Percentiles rank a stretch among this genome's conserved stretches.
phyloP scores from a whole-genome alignment of 1,140 invertebrate species.

The Ericerus pela region DNA sequence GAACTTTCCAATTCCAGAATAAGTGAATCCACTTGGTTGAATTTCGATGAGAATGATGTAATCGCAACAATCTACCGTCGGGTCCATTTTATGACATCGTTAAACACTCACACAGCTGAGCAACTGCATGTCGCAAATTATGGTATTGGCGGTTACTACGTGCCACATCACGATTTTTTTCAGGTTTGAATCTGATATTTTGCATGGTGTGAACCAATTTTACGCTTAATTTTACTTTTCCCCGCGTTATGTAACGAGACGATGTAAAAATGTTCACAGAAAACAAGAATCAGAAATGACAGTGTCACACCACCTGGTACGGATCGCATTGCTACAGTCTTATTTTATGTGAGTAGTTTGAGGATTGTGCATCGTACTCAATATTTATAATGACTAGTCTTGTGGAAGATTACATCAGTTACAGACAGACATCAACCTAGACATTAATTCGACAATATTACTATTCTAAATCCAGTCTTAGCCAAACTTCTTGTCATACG shows the following conservation, averaged over 20 bases:
- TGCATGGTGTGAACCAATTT: too few relatives aligned
- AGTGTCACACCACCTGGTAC: constrained; percentile 64
- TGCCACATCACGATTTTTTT: constrained; percentile 94
- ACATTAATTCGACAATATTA: too few relatives aligned
- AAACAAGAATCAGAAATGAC: not conserved
- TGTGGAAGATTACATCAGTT: too few relatives aligned
- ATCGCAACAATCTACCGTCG: constrained; percentile 58
- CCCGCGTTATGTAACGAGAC: too few relatives aligned
- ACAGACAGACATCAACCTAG: too few relatives aligned
- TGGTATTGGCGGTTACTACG: constrained; percentile 95
- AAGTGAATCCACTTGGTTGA: constrained; percentile 69
- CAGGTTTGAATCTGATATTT: constrained; percentile 28
- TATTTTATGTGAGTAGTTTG: constrained; percentile 25
- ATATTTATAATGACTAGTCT: too few relatives aligned
- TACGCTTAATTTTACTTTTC: too few relatives aligned
- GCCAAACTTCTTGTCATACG: too few relatives aligned
- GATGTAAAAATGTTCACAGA: too few relatives aligned
- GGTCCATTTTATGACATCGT: constrained; percentile 62
- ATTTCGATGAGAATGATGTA: constrained; percentile 58
- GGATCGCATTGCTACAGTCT: constrained; percentile 84
- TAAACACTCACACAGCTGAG: constrained; percentile 75
- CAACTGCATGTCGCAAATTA: constrained; percentile 95
- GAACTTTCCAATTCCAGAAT: constrained; percentile 90
- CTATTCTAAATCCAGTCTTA: too few relatives aligned
- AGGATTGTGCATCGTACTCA: too few relatives aligned